Conservation (phyloP, 2,888 invertebrate genomes). For the Sinelater perroti region DNA sequence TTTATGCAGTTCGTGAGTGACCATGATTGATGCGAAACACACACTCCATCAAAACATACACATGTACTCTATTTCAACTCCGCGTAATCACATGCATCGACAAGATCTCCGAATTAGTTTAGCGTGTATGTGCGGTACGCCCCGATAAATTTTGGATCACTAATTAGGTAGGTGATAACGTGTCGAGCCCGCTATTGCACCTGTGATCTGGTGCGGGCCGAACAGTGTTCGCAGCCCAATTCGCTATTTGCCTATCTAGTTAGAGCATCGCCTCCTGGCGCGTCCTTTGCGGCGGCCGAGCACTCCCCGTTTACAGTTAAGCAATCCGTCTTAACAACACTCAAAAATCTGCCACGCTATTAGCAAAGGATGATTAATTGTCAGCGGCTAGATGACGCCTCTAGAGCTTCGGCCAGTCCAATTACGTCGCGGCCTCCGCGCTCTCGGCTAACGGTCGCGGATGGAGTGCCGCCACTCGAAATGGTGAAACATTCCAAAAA, state of each 20-base stretch:
- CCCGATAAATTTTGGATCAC: constrained; percentile 9
- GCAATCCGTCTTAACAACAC: constrained; percentile 36
- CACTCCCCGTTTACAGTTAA: constrained; percentile 37
- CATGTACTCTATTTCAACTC: constrained; percentile 5
- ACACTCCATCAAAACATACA: not conserved
- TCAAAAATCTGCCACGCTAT: constrained; percentile 28
- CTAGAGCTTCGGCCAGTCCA: constrained; percentile 29
- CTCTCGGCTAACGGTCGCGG: constrained; percentile 23
- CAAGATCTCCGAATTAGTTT: constrained; percentile 9
- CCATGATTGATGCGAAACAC: constrained; percentile 7
- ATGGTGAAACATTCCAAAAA: constrained; percentile 27
- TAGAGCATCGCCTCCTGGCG: constrained; percentile 22
- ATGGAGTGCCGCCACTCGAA: constrained; percentile 17
- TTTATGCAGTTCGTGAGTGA: too few species aligned
- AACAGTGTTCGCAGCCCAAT: constrained; percentile 3
- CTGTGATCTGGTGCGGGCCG: constrained; percentile 1
- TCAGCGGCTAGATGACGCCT: constrained; percentile 29
- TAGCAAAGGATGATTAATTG: constrained; percentile 37
- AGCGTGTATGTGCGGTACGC: constrained; percentile 3
- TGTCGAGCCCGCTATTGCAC: constrained; percentile 9
- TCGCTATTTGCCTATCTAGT: constrained; percentile 28
- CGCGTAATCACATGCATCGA: not conserved
- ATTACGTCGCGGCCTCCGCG: constrained; percentile 22
- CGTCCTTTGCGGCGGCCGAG: constrained; percentile 24
- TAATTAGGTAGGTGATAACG: constrained; percentile 17